phyloP scores from a whole-genome alignment of 2,113 vertebrate species.

The Amblyornis subalaris region DNA sequence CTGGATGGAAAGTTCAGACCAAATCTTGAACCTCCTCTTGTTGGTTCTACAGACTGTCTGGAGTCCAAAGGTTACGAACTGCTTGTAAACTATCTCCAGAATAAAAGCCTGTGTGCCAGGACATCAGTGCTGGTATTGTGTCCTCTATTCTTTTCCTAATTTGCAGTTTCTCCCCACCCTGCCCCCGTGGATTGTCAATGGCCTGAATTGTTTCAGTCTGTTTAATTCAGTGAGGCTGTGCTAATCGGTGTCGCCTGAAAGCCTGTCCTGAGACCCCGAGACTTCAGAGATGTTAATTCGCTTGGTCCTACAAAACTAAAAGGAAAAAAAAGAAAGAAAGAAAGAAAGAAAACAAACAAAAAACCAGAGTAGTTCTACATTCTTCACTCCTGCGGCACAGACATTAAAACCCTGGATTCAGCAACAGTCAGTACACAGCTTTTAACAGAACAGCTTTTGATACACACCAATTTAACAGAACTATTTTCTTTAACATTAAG shows the following conservation, averaged over 20 bases:
- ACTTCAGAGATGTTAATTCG: conserved; percentile 50
- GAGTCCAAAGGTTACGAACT: conserved; percentile 78
- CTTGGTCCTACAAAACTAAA: not conserved
- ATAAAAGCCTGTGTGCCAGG: conserved; percentile 66
- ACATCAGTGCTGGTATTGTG: conserved; percentile 39
- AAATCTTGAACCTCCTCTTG: conserved; percentile 51
- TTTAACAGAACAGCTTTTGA: not conserved
- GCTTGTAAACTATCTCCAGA: conserved; percentile 74
- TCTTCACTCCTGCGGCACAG: not conserved
- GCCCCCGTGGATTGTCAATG: conserved; percentile 40
- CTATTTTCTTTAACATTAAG: not conserved
- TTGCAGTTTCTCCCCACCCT: conserved; percentile 28
- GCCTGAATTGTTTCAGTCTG: conserved; percentile 22
- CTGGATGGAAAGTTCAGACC: conserved; percentile 68
- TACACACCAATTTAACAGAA: not conserved
- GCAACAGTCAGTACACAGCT: not conserved
- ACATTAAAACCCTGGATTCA: not conserved
- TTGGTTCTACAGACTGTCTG: conserved; percentile 69
- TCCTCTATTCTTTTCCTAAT: conserved; percentile 52
- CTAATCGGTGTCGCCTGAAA: conserved; percentile 48
- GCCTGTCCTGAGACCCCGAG: not conserved
- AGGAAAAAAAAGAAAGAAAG: too few relatives aligned
- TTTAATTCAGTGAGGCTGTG: conserved; percentile 18
- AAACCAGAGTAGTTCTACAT: not conserved
- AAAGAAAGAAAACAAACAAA: not conserved